Evolutionary conservation across 2,888 invertebrate species (phyloP).

Genomic region (Mythimna pallens): DNA sequence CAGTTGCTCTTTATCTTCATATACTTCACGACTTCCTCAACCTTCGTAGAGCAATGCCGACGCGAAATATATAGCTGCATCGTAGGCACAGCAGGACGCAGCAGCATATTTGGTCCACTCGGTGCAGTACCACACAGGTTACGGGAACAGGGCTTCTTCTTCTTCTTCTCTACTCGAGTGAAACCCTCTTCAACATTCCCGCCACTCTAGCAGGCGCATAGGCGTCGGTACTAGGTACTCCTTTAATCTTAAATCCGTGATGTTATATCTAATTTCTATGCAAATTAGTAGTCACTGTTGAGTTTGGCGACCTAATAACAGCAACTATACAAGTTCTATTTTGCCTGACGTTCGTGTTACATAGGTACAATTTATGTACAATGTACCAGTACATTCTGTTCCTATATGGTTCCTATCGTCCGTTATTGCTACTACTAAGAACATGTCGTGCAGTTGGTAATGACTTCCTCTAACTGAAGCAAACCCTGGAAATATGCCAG

Average conservation of each 20-base stretch:
- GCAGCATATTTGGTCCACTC: too few species aligned
- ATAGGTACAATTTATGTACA: conserved; percentile 1
- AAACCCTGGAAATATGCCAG: conserved; percentile 42
- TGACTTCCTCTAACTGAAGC: conserved; percentile 43
- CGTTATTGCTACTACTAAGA: conserved; percentile 28
- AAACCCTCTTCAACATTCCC: too few species aligned
- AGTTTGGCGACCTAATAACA: background rate
- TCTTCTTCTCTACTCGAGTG: too few species aligned
- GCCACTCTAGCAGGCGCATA: too few species aligned
- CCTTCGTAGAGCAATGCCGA: too few species aligned
- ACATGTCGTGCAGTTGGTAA: conserved; percentile 49
- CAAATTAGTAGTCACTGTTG: background rate
- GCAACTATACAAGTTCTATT: background rate
- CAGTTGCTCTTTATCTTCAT: too few species aligned
- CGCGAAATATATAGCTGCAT: too few species aligned
- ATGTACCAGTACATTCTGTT: background rate
- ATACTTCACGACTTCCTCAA: too few species aligned
- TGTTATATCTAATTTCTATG: background rate
- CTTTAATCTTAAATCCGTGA: background rate
- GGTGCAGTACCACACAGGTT: too few species aligned
- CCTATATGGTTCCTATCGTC: conserved; percentile 3
- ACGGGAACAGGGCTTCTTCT: too few species aligned
- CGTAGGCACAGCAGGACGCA: too few species aligned
- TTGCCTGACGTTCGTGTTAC: background rate
- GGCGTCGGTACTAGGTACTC: background rate